phyloP scores from a whole-genome alignment of 1,140 invertebrate species.

The Andricus grossulariae region DNA sequence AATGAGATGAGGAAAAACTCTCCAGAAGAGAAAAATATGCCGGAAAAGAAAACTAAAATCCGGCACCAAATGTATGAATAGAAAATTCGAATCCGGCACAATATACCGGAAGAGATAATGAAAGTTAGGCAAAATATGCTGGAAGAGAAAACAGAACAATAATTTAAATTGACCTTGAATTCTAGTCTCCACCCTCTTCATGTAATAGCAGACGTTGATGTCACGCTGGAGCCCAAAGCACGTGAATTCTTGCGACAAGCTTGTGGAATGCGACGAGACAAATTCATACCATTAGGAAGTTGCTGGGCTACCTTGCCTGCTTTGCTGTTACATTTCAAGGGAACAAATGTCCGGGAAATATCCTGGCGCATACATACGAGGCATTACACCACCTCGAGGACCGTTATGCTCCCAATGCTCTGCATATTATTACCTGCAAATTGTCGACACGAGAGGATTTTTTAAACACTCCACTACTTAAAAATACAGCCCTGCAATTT shows the following conservation, averaged over 20 bases:
- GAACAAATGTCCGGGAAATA: slow-evolving; percentile 57
- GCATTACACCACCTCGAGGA: slow-evolving; percentile 55
- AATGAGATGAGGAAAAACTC: too few species aligned
- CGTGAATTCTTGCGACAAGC: slow-evolving; percentile 49
- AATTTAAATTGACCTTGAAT: neutral
- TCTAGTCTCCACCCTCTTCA: neutral
- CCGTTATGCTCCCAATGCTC: slow-evolving; percentile 45
- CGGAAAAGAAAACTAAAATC: too few species aligned
- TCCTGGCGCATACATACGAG: slow-evolving; percentile 64
- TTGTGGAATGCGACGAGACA: slow-evolving; percentile 53
- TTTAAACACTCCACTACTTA: neutral
- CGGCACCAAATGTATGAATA: too few species aligned
- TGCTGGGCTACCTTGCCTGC: slow-evolving; percentile 41
- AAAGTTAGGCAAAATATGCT: too few species aligned
- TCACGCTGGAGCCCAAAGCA: slow-evolving; percentile 37
- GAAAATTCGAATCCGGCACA: too few species aligned
- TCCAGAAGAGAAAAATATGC: too few species aligned
- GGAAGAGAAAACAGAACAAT: neutral
- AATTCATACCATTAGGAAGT: slow-evolving; percentile 50
- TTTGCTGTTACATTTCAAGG: slow-evolving; percentile 52
- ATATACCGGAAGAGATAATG: too few species aligned
- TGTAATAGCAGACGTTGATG: slow-evolving; percentile 3
- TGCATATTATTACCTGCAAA: slow-evolving; percentile 56
- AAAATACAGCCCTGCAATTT: neutral
- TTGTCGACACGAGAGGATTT: slow-evolving; percentile 38